A percentile compares a stretch with the other conserved stretches of the same genome.
These are phyloP conservation scores for Pycnomerus fuliginosus DNA, from an alignment of 2,888 invertebrate species.

Conservation along the genomic window DNA sequence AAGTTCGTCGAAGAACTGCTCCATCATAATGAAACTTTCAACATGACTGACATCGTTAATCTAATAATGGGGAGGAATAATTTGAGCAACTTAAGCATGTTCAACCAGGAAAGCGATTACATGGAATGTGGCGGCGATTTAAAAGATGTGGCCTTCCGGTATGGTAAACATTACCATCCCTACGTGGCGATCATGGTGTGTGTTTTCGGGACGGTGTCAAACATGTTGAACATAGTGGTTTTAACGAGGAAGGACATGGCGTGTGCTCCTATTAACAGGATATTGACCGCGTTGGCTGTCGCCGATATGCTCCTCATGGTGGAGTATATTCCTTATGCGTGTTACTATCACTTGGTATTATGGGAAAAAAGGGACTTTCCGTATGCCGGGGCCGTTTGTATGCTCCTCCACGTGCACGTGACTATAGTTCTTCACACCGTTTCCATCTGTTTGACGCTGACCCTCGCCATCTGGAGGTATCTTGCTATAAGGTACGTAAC, in stretches of 20 bases:
- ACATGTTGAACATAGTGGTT: slow-evolving; percentile 83
- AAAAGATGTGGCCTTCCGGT: slow-evolving; percentile 59
- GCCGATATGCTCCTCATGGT: slow-evolving; percentile 90
- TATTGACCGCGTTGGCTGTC: slow-evolving; percentile 81
- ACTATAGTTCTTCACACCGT: slow-evolving; percentile 79
- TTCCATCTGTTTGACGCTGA: slow-evolving; percentile 78
- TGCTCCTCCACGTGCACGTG: slow-evolving; percentile 79
- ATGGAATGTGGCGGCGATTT: slow-evolving; percentile 35
- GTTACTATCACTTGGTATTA: slow-evolving; percentile 63
- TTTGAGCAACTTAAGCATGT: no score
- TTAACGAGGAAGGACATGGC: slow-evolving; percentile 80
- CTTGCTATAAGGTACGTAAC: slow-evolving; percentile 79
- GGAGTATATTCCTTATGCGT: slow-evolving; percentile 76
- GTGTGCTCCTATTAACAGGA: slow-evolving; percentile 81
- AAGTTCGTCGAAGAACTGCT: no score
- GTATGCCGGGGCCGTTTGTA: slow-evolving; percentile 71
- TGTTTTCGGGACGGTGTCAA: slow-evolving; percentile 82
- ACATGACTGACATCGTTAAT: no score
- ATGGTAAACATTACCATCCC: slow-evolving; percentile 72
- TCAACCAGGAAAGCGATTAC: no score
- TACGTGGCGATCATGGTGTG: slow-evolving; percentile 83
- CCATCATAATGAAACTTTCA: no score
- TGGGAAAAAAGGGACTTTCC: slow-evolving; percentile 67
- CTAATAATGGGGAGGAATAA: no score
- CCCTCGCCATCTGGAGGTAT: slow-evolving; percentile 85